Percentiles rank a stretch among this genome's conserved stretches.
These are phyloP conservation scores for Xestia ashworthii DNA, from an alignment of 2,888 invertebrate genomes.

Conservation along the genomic window DNA sequence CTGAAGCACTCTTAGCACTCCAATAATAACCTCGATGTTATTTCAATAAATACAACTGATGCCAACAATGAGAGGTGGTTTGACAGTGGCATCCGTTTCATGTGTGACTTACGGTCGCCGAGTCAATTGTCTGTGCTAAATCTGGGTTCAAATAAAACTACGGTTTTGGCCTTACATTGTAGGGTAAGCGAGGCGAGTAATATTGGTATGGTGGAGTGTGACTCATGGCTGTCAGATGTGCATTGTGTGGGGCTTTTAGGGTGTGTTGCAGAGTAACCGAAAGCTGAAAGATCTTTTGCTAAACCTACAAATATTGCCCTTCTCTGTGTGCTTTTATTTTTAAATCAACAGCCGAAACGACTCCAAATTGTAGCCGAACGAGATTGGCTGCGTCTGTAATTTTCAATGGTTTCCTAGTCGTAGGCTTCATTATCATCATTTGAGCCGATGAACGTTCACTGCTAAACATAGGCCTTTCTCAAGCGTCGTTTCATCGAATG, in stretches of 20 bases:
- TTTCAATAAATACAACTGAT: slow-evolving; percentile 82
- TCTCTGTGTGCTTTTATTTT: neutral
- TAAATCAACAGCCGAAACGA: neutral
- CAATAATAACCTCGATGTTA: slow-evolving; percentile 73
- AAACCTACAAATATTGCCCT: neutral
- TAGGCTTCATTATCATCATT: too few species aligned
- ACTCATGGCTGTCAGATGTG: slow-evolving; percentile 7
- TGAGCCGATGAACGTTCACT: too few species aligned
- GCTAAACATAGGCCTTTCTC: too few species aligned
- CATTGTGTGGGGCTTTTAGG: neutral
- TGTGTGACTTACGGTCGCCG: slow-evolving; percentile 84
- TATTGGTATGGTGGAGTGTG: slow-evolving; percentile 21
- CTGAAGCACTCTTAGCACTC: slow-evolving; percentile 63
- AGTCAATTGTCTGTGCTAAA: slow-evolving; percentile 88
- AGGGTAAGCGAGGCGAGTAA: slow-evolving; percentile 54
- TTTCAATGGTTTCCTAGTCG: too few species aligned
- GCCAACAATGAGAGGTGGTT: slow-evolving; percentile 77
- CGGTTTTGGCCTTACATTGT: slow-evolving; percentile 57
- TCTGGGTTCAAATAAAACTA: slow-evolving; percentile 79
- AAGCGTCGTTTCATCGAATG: too few species aligned
- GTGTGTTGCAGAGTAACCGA: neutral
- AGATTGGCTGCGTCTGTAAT: too few species aligned
- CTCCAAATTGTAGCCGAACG: too few species aligned
- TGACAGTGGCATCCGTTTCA: slow-evolving; percentile 87
- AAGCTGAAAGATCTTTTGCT: neutral